Evolutionary conservation across 2,888 invertebrate species (phyloP).

Genomic region (Pinctada fucata): DNA sequence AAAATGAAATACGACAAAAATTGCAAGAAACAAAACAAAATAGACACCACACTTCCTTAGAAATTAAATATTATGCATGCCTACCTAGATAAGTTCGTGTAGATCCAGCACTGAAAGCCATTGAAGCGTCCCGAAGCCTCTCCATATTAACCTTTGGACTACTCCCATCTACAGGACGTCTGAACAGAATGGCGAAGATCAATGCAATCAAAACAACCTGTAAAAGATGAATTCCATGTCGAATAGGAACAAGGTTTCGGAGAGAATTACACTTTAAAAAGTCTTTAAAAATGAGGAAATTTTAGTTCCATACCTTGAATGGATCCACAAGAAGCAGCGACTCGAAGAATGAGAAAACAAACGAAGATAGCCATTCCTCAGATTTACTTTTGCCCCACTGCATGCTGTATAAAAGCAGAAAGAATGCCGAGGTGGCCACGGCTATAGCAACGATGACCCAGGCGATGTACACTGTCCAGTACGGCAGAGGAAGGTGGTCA

Average conservation of each 20-base stretch:
- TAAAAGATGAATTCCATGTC: not conserved
- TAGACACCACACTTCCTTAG: too few relatives aligned
- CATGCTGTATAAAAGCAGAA: conserved; percentile 55
- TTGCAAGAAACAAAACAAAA: too few relatives aligned
- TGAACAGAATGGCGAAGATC: conserved; percentile 43
- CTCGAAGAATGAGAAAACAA: conserved; percentile 51
- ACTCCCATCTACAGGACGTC: conserved; percentile 39
- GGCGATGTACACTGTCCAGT: conserved; percentile 53
- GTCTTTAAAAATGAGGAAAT: not conserved
- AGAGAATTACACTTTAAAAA: not conserved
- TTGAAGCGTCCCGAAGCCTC: not conserved
- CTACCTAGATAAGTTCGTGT: conserved; percentile 19
- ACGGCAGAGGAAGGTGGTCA: conserved; percentile 43
- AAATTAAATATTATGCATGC: not conserved
- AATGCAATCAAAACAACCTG: conserved; percentile 47
- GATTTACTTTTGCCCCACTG: conserved; percentile 58
- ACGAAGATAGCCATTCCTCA: conserved; percentile 53
- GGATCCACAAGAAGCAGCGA: conserved; percentile 55
- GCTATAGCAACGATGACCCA: conserved; percentile 52
- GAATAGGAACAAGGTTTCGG: too few relatives aligned
- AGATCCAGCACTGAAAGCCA: conserved; percentile 9
- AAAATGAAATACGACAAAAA: too few relatives aligned
- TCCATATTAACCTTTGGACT: conserved; percentile 10
- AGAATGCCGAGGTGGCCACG: conserved; percentile 50
- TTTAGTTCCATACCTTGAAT: conserved; percentile 40